Evolutionary conservation across 2,888 invertebrate species (phyloP), one percentile per base, ranked within the genome.

Genomic region (Pollenia labialis): DNA sequence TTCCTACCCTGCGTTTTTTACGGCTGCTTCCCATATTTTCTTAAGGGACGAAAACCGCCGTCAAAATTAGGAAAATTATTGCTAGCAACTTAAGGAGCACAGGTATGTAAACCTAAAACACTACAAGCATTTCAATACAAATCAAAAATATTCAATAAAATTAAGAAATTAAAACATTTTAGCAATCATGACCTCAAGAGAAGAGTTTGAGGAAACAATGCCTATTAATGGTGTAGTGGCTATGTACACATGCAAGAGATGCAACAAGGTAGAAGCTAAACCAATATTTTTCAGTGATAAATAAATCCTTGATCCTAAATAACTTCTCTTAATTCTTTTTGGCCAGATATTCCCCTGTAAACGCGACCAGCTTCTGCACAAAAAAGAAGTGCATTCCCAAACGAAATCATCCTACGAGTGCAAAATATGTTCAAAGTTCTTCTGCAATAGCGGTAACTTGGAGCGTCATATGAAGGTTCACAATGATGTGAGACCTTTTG

Each of bases 391-490:
- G 68, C 93, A 93, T 88, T 91, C 92, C 81, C 93, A 92, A 85
- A 91, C 91, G 68, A 92, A 93, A 82, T 92, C 92, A 74, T 92
- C 92, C 76, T 93, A 92, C 66, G 90, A 91, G 72, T 93, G 93
- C 87, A 92, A 92, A 89, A 87, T 93, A 88, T 93, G 93, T 84
- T 89, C 91, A 68, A 93, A 93, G 85, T 92, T 91, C 32, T 93
- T 93, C 82, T 92, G 93, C 85, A 93, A 93, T 85, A 92, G 92
- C 85, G 93, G 93, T 44, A 93, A 93, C 76, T 88, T 93, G 80
- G 93, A 93, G 56, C 92, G 93, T 11, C 93, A 93, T 77, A 92
- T 93, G 91, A 93, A 93, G 87, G 93, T 93, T n/a, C 93, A 93
- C 81, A 92, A 92, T 72, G 92, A 93, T 89, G 91, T 93, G n/a